These are phyloP conservation scores for Eueides isabella DNA, from an alignment of 1,140 invertebrate species.

Conservation along the genomic window DNA sequence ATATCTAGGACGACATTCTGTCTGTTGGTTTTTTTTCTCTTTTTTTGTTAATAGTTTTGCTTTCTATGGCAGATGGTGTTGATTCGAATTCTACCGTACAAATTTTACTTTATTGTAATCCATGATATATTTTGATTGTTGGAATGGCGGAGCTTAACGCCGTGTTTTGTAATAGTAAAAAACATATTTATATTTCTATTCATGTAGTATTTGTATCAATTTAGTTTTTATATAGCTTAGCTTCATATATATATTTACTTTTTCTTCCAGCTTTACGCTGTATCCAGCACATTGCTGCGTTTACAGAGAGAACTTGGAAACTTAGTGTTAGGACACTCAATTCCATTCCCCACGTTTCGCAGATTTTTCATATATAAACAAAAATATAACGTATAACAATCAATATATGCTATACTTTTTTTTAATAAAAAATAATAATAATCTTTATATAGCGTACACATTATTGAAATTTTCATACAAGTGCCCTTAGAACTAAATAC, in stretches of 20 bases:
- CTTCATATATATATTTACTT: too few relatives aligned
- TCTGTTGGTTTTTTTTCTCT: neutral
- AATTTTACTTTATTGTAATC: neutral
- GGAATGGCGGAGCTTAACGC: too few relatives aligned
- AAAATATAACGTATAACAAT: neutral
- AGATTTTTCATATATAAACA: too few relatives aligned
- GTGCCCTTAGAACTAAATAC: neutral
- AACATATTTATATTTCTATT: too few relatives aligned
- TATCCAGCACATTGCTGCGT: too few relatives aligned
- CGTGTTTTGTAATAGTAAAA: too few relatives aligned
- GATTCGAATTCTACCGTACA: neutral
- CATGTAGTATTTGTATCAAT: too few relatives aligned
- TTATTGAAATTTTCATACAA: neutral
- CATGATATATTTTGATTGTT: too few relatives aligned
- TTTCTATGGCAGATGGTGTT: neutral
- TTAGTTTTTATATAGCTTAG: too few relatives aligned
- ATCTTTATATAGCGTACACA: neutral
- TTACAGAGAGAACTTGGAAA: too few relatives aligned
- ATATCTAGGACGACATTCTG: neutral
- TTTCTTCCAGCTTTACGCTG: too few relatives aligned
- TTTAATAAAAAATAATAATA: neutral
- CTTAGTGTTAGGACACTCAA: too few relatives aligned
- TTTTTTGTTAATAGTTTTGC: neutral
- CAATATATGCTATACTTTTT: neutral
- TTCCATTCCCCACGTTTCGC: neutral